Evolutionary conservation across 1,140 invertebrate species (phyloP).

Genomic region (Drosophila arawakana): DNA sequence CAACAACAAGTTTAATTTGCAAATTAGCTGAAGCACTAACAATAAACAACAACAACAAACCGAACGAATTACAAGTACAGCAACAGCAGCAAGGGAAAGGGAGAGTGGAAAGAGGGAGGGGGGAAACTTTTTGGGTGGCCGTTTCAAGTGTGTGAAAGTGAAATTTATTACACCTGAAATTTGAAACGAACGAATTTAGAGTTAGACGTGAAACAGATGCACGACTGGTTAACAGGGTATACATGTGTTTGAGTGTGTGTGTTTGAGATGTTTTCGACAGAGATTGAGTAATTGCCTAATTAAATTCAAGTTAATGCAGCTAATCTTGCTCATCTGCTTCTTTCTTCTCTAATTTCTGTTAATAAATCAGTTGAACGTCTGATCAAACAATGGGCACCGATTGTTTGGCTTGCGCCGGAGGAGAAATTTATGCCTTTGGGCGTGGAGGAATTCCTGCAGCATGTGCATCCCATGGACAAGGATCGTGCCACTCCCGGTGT

Average conservation of each 20-base stretch:
- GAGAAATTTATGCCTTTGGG: constrained; percentile 87
- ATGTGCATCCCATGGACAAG: constrained; percentile 85
- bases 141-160: constrained; percentile 75
- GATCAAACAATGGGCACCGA: constrained; percentile 87
- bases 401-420: constrained; percentile 88
- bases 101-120: constrained; percentile 16
- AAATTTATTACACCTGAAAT: constrained; percentile 77
- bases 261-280: not conserved
- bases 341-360: not conserved
- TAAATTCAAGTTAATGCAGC: constrained; percentile 43
- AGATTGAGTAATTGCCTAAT: constrained; percentile 62
- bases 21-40: constrained; percentile 54
- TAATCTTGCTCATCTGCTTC: constrained; percentile 35
- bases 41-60: constrained; percentile 24
- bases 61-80: constrained; percentile 21
- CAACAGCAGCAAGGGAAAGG: not conserved
- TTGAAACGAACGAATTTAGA: constrained; percentile 70
- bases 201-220: constrained; percentile 34
- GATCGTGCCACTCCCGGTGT: constrained; percentile 65
- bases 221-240: constrained; percentile 24
- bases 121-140: constrained; percentile 57
- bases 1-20: constrained; percentile 49
- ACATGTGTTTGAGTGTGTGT: constrained; percentile 1
- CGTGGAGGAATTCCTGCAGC: constrained; percentile 87
- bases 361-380: constrained; percentile 84